Evolutionary conservation across 2,888 invertebrate genomes (phyloP), one percentile per base, ranked within the genome.

Genomic region (Metellina segmentata): DNA sequence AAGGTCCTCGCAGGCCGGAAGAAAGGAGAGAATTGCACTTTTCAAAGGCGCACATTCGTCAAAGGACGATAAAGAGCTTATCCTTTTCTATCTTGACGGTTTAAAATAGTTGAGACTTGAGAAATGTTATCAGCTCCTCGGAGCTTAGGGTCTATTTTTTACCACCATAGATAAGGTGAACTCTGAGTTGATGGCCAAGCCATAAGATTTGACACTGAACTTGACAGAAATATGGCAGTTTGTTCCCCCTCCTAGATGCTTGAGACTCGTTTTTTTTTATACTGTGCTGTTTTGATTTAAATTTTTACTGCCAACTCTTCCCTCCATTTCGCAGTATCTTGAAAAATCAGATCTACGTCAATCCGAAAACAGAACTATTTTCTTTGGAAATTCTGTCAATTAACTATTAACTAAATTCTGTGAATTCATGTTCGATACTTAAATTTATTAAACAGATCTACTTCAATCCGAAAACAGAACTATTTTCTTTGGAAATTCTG

Each of bases 21-120:
- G 53, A n/a, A 4, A 20, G 49, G 34, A 34, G 48, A 16, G n/a
- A 74, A 52, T 52, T 9, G 34, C 72, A 82, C 16, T 82, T 82
- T 82, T 72, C 52, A 20, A 48, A 69, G 69, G 20, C 7, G 75
- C n/a, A 16, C 61, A 78, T 78, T 70, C 85, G 69, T 86, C 78
- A 69, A 20, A 74, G 53, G 9, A 52, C 16, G 85, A 85, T 85
- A 85, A 85, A 74, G 51, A 6, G 61, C 85, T 77, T 85, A 86
- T 86, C 51, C 85, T 77, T 72, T 53, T 20, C 16, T 70, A 86
- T 86, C 85, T 86, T 19, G 70, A 78, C 49, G 51, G n/a, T 78
- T 70, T 69, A 75, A 53, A 85, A 83, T 83, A 49, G 34, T 19
- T 16, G 19, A n/a, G 48, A 53, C 48, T 61, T n/a, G 20, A 51